Evolutionary conservation across 2,113 vertebrate genomes (phyloP).

Genomic region (Isurus oxyrinchus): DNA sequence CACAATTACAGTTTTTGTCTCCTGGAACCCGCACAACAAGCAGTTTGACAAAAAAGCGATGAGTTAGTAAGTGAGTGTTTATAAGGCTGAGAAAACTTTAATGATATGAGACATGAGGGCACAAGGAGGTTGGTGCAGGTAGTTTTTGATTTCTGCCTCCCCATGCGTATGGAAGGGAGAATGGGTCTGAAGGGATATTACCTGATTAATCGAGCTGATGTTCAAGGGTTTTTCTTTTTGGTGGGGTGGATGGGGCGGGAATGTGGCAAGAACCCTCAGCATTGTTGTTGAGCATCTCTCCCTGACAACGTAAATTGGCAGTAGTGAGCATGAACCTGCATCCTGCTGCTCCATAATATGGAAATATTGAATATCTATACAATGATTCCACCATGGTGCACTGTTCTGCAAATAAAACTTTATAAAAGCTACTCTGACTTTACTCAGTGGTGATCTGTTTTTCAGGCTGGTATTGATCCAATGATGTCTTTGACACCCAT

Average conservation of each 20-base stretch:
- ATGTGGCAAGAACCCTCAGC: neutral
- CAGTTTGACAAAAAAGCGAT: too few species aligned
- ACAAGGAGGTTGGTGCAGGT: neutral
- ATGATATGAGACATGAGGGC: neutral
- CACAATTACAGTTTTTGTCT: neutral
- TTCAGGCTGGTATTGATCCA: neutral
- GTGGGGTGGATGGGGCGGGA: neutral
- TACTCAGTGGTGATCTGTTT: neutral
- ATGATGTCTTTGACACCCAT: neutral
- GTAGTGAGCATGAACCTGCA: neutral
- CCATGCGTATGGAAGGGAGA: too few species aligned
- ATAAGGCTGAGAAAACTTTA: neutral
- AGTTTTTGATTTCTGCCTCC: neutral
- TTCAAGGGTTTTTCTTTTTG: neutral
- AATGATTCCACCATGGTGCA: neutral
- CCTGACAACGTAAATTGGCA: neutral
- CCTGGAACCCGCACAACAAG: neutral
- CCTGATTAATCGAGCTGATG: neutral
- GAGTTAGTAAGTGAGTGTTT: neutral
- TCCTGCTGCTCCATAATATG: neutral
- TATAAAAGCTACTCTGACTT: neutral
- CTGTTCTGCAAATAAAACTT: neutral
- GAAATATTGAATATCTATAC: neutral
- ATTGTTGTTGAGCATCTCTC: neutral
- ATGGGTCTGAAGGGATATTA: neutral